Conservation (phyloP, 2,888 invertebrate species). For the Scotopteryx bipunctaria region DNA sequence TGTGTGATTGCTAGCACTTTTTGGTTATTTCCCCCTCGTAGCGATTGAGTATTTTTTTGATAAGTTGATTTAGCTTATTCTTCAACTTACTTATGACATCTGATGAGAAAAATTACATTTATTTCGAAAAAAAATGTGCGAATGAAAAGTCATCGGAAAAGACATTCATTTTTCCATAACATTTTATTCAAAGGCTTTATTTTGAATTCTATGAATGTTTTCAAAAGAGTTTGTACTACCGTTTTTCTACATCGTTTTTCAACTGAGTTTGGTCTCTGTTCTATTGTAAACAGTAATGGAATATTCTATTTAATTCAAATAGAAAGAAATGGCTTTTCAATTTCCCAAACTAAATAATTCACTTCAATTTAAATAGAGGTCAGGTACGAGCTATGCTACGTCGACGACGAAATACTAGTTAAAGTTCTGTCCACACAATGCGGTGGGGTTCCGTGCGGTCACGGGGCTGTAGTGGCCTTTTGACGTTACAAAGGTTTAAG, state of each 20-base stretch:
- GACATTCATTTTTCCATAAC: too few species aligned
- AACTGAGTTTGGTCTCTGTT: not conserved
- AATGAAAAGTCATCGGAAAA: too few species aligned
- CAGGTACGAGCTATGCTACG: slow-evolving; percentile 17
- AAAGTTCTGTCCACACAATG: not conserved
- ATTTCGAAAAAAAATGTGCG: too few species aligned
- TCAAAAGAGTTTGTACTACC: too few species aligned
- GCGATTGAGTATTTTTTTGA: too few species aligned
- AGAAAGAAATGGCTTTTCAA: slow-evolving; percentile 11
- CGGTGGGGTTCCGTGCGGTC: not conserved
- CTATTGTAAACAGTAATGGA: slow-evolving; percentile 17
- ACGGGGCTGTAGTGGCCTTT: not conserved
- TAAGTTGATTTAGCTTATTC: too few species aligned
- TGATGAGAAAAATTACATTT: too few species aligned
- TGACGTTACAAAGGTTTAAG: too few species aligned
- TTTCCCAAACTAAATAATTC: slow-evolving; percentile 21
- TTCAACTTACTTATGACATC: too few species aligned
- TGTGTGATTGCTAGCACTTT: not conserved
- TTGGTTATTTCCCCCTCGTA: too few species aligned
- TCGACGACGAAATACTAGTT: slow-evolving; percentile 7
- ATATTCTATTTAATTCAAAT: slow-evolving; percentile 19
- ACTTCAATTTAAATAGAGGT: slow-evolving; percentile 21
- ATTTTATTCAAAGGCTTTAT: too few species aligned
- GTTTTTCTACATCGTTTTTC: slow-evolving; percentile 9
- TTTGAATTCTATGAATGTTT: too few species aligned